Evolutionary conservation across 2,888 invertebrate species (phyloP).

Genomic region (Dasypogon diadema): DNA sequence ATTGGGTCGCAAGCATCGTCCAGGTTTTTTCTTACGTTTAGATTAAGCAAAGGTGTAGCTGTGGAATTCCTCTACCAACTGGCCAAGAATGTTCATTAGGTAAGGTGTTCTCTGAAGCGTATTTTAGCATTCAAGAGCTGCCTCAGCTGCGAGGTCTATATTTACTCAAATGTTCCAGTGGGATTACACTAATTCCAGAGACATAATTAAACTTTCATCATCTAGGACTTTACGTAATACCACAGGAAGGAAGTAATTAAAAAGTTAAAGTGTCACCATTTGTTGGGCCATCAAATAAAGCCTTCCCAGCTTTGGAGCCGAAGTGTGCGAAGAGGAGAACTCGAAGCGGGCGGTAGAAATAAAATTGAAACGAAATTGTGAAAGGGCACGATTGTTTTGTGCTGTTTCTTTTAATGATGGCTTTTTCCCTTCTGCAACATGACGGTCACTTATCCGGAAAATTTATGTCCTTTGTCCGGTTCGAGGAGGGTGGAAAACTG

Average conservation of each 20-base stretch:
- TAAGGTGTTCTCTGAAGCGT: too few species aligned
- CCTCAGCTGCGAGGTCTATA: too few species aligned
- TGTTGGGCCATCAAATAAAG: constrained; percentile 36
- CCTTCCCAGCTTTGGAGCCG: constrained; percentile 4
- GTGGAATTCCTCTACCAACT: too few species aligned
- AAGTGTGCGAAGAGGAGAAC: background rate
- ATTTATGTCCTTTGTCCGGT: constrained; percentile 12
- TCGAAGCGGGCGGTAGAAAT: background rate
- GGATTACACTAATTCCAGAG: constrained; percentile 30
- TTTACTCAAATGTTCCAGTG: constrained; percentile 8
- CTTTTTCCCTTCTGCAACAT: background rate
- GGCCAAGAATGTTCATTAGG: too few species aligned
- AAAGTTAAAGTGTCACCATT: constrained; percentile 39
- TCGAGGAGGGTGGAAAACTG: background rate
- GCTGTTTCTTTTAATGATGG: constrained; percentile 13
- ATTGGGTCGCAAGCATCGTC: too few species aligned
- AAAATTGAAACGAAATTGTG: constrained; percentile 22
- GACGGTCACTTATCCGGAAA: constrained; percentile 15
- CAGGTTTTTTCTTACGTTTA: too few species aligned
- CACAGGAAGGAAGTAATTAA: constrained; percentile 39
- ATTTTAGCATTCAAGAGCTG: too few species aligned
- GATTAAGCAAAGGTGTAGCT: too few species aligned
- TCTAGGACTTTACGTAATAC: constrained; percentile 31
- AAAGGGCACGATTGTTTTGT: constrained; percentile 2
- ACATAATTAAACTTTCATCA: constrained; percentile 39